Percentiles rank a stretch among this genome's conserved stretches.
Evolutionary conservation across 2,113 vertebrate species (phyloP).

Genomic region (Pyrgilauda ruficollis): DNA sequence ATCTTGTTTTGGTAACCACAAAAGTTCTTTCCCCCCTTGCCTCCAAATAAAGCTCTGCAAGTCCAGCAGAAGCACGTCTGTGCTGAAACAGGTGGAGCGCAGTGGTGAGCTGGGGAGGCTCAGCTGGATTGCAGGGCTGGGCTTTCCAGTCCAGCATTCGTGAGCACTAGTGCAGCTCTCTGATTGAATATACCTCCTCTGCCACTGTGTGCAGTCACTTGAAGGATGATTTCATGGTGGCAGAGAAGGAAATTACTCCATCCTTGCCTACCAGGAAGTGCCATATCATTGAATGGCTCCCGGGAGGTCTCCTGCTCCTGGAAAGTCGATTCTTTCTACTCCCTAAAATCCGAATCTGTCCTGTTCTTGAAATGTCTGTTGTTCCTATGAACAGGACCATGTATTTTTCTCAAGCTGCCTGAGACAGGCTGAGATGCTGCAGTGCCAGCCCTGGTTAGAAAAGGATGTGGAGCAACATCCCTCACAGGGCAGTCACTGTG

Average conservation of each 20-base stretch:
- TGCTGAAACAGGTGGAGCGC: not conserved
- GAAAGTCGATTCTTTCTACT: not conserved
- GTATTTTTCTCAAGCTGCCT: not conserved
- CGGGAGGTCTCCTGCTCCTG: not conserved
- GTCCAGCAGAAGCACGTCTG: not conserved
- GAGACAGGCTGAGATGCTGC: not conserved
- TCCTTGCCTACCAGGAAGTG: not conserved
- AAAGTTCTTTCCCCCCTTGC: not conserved
- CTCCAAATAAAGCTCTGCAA: not conserved
- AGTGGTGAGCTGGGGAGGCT: not conserved
- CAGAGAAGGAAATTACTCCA: not conserved
- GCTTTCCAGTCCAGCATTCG: not conserved
- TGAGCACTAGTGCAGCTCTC: not conserved
- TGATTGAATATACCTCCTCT: not conserved
- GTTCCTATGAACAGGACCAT: rapidly evolving
- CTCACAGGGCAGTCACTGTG: not conserved
- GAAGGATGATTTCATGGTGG: not conserved
- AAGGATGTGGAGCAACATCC: not conserved
- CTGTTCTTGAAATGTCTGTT: not conserved
- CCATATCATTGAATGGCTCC: not conserved
- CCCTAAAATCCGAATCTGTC: not conserved
- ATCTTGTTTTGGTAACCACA: not conserved
- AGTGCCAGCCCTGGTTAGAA: not conserved
- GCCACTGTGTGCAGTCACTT: not conserved
- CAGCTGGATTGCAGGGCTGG: not conserved